phyloP scores from a whole-genome alignment of 2,888 invertebrate genomes.

The Eustalomyia histrio region DNA sequence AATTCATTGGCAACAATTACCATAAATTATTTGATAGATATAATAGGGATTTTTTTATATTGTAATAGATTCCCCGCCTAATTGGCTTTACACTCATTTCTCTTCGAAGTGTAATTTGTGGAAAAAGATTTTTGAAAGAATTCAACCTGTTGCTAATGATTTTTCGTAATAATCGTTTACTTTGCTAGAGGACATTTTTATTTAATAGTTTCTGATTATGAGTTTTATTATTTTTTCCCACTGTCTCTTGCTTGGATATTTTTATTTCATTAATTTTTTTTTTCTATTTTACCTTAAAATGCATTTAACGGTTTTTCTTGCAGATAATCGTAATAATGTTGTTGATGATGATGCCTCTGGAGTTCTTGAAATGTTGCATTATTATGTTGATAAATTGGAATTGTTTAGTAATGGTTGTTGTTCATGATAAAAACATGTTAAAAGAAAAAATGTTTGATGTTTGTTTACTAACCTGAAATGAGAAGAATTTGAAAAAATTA shows the following conservation, averaged over 20 bases:
- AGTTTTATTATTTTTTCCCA: background rate
- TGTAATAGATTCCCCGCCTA: conserved; percentile 21
- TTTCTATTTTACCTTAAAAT: conserved; percentile 24
- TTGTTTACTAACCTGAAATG: conserved; percentile 37
- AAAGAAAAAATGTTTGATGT: background rate
- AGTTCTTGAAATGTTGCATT: conserved; percentile 45
- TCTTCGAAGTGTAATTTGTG: background rate
- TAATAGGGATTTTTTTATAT: too few species aligned
- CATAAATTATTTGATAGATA: too few species aligned
- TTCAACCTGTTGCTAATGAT: conserved; percentile 5
- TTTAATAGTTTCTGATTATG: background rate
- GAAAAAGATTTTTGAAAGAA: too few species aligned
- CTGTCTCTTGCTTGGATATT: background rate
- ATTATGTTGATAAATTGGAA: conserved; percentile 59
- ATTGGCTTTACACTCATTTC: conserved; percentile 26
- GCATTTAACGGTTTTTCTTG: conserved; percentile 55
- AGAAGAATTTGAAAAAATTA: conserved; percentile 13
- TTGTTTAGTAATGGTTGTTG: conserved; percentile 41
- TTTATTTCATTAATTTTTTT: conserved; percentile 47
- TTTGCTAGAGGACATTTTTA: conserved; percentile 13
- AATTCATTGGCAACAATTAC: too few species aligned
- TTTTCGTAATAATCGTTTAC: background rate
- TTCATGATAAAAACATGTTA: background rate
- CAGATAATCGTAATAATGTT: conserved; percentile 31
- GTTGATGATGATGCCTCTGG: conserved; percentile 24